Conservation (phyloP, 2,888 invertebrate species). For the Cactoblastis cactorum region DNA sequence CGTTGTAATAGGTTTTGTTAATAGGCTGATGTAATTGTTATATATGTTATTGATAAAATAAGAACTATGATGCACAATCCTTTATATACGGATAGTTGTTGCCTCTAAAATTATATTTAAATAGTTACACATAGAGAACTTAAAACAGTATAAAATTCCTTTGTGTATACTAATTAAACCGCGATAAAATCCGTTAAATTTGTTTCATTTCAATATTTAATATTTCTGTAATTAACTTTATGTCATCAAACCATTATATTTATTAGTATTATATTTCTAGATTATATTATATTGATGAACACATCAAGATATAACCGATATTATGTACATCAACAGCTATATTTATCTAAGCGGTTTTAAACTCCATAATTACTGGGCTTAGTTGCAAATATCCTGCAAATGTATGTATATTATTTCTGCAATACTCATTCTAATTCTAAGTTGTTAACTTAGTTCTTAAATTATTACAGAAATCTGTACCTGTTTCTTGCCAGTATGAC, state of each 20-base stretch:
- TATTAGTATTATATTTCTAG: no score
- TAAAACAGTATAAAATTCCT: no score
- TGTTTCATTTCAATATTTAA: no score
- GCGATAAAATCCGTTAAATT: no score
- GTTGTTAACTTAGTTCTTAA: not conserved
- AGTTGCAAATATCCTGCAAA: not conserved
- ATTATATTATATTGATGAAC: no score
- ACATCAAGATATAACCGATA: no score
- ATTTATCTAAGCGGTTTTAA: not conserved
- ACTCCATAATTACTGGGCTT: not conserved
- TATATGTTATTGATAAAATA: not conserved
- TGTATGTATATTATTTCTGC: not conserved
- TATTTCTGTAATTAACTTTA: no score
- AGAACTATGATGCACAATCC: no score
- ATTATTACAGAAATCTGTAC: not conserved
- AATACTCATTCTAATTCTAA: not conserved
- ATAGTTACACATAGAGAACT: no score
- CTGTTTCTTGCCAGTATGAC: not conserved
- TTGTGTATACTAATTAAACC: no score
- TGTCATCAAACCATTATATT: no score
- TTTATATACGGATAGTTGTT: no score
- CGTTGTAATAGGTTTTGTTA: not conserved
- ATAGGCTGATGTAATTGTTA: not conserved
- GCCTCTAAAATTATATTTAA: not conserved
- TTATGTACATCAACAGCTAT: not conserved